phyloP scores from a whole-genome alignment of 1,140 invertebrate genomes.

The Ladona fulva region DNA sequence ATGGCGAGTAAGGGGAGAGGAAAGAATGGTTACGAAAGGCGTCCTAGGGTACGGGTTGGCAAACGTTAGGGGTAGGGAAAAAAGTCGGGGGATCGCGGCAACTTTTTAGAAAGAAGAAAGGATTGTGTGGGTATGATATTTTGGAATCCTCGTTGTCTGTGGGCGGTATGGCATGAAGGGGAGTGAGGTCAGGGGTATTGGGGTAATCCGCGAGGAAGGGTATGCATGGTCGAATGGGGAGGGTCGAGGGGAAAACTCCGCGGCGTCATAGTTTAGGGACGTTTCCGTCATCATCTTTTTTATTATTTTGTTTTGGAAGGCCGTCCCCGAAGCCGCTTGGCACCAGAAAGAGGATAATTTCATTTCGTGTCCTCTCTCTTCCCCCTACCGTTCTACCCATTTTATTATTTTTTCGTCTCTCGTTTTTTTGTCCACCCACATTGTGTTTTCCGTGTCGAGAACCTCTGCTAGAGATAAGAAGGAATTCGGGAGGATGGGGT shows the following conservation, averaged over 20 bases:
- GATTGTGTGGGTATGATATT: conserved; percentile 1
- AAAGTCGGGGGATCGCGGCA: no score
- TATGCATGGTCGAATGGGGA: no score
- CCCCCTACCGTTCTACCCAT: not conserved
- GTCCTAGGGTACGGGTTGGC: no score
- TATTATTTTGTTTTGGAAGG: conserved; percentile 9
- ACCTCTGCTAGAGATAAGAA: not conserved
- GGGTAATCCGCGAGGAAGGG: no score
- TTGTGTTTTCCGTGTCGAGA: not conserved
- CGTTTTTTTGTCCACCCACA: not conserved
- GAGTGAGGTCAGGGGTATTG: no score
- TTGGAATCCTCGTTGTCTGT: not conserved
- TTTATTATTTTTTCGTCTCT: conserved; percentile 9
- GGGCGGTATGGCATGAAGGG: no score
- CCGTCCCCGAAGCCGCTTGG: not conserved
- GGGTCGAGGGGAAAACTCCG: not conserved
- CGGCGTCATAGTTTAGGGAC: not conserved
- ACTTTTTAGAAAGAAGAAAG: not conserved
- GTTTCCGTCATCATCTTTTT: not conserved
- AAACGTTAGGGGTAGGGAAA: no score
- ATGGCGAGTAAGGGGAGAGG: no score
- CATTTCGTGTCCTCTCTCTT: conserved; percentile 4
- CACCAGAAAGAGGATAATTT: not conserved
- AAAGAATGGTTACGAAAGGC: no score
- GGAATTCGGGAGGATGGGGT: not conserved